Evolutionary conservation across 2,797 vertebrate genomes (phyloP).

Genomic region (Eulemur coronatus): DNA sequence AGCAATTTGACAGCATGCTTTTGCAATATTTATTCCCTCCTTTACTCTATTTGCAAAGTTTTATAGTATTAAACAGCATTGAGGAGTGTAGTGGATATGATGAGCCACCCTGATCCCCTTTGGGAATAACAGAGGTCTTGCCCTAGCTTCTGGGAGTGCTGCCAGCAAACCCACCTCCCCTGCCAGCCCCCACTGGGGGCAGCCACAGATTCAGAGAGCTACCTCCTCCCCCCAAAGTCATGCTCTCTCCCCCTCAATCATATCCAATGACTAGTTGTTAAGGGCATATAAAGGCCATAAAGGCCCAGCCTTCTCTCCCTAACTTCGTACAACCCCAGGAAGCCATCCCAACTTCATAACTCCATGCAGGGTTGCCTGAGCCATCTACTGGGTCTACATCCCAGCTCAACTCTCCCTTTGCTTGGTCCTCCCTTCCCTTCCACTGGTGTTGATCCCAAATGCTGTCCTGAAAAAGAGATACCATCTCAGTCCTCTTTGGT

Average conservation of each 20-base stretch:
- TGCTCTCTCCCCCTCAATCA: not conserved
- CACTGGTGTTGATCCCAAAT: not conserved
- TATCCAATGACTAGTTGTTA: not conserved
- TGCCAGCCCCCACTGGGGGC: not conserved
- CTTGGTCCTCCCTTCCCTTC: not conserved
- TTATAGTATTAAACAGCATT: not conserved
- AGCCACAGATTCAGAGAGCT: not conserved
- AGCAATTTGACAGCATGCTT: not conserved
- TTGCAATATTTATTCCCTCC: not conserved
- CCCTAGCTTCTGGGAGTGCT: not conserved
- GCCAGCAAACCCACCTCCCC: not conserved
- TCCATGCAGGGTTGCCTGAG: not conserved
- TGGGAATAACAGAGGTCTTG: not conserved
- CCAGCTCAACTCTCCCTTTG: not conserved
- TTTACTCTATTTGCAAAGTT: not conserved
- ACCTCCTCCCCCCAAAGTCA: not conserved
- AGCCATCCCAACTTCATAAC: accelerated
- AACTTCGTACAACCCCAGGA: not conserved
- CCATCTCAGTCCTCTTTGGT: not conserved
- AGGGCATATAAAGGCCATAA: not conserved
- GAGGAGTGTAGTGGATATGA: not conserved
- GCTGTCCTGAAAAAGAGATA: not conserved
- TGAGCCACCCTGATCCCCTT: not conserved
- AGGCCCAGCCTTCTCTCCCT: not conserved
- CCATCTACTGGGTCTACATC: not conserved